Conservation (phyloP, 2,888 invertebrate genomes). For the Proisotoma minuta region DNA sequence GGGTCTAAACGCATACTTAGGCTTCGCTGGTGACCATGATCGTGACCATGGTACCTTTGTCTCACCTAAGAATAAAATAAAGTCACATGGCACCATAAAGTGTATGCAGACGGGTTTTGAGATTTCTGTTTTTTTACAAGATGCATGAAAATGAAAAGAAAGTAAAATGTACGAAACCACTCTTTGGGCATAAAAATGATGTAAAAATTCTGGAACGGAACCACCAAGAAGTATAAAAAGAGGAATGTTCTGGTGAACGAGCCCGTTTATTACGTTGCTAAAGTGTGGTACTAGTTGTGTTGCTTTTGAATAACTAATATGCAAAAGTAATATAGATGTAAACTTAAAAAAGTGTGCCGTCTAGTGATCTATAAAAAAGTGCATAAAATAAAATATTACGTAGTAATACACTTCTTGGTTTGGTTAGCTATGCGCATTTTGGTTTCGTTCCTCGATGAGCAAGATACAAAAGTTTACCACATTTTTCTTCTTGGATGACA, state of each 20-base stretch:
- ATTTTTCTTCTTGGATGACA: conserved; percentile 20
- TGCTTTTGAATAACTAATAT: background rate
- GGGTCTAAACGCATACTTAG: too few relatives aligned
- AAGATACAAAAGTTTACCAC: conserved; percentile 13
- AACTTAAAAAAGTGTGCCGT: background rate
- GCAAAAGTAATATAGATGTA: background rate
- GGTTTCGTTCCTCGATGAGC: background rate
- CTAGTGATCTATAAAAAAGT: conserved; percentile 1
- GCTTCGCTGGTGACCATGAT: too few relatives aligned
- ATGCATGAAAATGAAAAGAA: background rate
- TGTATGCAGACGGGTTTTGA: too few relatives aligned
- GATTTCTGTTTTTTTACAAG: background rate
- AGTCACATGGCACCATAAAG: too few relatives aligned
- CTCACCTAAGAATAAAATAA: too few relatives aligned
- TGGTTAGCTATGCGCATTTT: background rate
- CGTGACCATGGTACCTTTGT: too few relatives aligned
- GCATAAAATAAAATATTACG: background rate
- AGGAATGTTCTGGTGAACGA: background rate
- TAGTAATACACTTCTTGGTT: background rate
- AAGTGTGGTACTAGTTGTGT: background rate
- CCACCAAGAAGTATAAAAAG: background rate
- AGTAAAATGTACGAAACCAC: background rate
- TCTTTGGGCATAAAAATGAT: background rate
- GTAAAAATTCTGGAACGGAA: conserved; percentile 1
- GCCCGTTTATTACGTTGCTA: background rate